Evolutionary conservation across 53 echinoderm and acorn worm genomes (phyloP).

Genomic region (Paelopatides confundens): DNA sequence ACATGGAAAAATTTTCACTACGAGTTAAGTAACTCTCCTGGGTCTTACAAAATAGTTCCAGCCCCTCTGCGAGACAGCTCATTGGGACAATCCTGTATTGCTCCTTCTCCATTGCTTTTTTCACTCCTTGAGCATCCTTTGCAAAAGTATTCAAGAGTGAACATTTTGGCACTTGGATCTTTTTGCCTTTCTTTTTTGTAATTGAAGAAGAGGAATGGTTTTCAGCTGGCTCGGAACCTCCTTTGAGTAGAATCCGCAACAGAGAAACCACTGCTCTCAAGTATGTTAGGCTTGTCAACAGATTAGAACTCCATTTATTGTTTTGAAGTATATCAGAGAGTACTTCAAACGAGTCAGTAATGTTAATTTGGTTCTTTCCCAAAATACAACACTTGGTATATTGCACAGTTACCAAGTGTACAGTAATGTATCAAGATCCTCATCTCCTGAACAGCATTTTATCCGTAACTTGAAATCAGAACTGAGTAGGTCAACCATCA

Average conservation of each 20-base stretch:
- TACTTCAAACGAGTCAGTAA: not conserved
- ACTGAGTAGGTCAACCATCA: constrained; percentile 11
- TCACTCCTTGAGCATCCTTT: constrained; percentile 2
- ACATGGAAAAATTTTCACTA: not conserved
- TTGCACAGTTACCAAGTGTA: constrained; percentile 69
- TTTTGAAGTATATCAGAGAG: constrained; percentile 6
- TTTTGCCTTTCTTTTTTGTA: constrained; percentile 30
- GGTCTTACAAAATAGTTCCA: constrained; percentile 75
- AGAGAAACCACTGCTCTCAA: constrained; percentile 5
- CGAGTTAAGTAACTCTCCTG: constrained; percentile 29
- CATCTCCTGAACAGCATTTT: not conserved
- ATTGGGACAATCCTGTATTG: constrained; percentile 9
- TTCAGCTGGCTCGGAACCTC: constrained; percentile 9
- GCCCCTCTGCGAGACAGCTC: constrained; percentile 66
- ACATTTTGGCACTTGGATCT: constrained; percentile 31
- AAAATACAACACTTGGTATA: constrained; percentile 65
- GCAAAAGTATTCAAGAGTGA: not conserved
- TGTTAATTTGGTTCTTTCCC: constrained; percentile 27
- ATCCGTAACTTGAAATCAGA: constrained; percentile 7
- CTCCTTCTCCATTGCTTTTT: constrained; percentile 62
- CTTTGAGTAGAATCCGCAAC: not conserved
- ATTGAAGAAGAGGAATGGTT: not conserved
- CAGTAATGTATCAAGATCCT: not conserved
- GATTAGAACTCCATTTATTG: not conserved
- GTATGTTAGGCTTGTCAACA: not conserved